Conservation (phyloP, 2,888 invertebrate genomes). For the Tachina fera region DNA sequence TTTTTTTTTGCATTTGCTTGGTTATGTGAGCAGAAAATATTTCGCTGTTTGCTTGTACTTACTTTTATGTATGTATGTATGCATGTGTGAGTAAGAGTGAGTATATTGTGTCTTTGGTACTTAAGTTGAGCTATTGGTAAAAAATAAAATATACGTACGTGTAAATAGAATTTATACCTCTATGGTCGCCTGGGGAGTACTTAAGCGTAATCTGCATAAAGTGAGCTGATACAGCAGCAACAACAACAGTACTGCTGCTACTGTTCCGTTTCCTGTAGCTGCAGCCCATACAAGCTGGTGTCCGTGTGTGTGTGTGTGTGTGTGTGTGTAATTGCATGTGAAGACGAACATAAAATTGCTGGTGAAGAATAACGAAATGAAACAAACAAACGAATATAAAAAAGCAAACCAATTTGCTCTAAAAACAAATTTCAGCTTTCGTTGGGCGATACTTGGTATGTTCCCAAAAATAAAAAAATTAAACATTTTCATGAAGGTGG, state of each 20-base stretch:
- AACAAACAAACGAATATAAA: conserved; percentile 27
- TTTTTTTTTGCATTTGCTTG: conserved; percentile 61
- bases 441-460: conserved; percentile 64
- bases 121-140: conserved; percentile 73
- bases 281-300: conserved; percentile 13
- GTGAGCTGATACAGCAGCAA: conserved; percentile 66
- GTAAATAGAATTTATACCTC: conserved; percentile 82
- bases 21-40: conserved; percentile 42
- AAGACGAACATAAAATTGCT: conserved; percentile 45
- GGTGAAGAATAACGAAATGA: conserved; percentile 44
- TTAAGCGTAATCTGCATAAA: conserved; percentile 81
- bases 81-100: conserved; percentile 32
- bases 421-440: conserved; percentile 66
- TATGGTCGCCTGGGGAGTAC: conserved; percentile 81
- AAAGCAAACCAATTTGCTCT: conserved; percentile 70
- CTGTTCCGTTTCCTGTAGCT: conserved; percentile 54
- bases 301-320: not conserved
- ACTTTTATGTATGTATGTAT: conserved; percentile 21
- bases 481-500: conserved; percentile 61
- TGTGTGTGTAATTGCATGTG: conserved; percentile 11
- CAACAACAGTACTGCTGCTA: conserved; percentile 44
- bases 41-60: conserved; percentile 25
- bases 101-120: conserved; percentile 66
- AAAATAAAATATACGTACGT: conserved; percentile 81
- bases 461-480: conserved; percentile 19